Conservation (phyloP, 1,140 invertebrate species). For the Drosophila parabipectinata region DNA sequence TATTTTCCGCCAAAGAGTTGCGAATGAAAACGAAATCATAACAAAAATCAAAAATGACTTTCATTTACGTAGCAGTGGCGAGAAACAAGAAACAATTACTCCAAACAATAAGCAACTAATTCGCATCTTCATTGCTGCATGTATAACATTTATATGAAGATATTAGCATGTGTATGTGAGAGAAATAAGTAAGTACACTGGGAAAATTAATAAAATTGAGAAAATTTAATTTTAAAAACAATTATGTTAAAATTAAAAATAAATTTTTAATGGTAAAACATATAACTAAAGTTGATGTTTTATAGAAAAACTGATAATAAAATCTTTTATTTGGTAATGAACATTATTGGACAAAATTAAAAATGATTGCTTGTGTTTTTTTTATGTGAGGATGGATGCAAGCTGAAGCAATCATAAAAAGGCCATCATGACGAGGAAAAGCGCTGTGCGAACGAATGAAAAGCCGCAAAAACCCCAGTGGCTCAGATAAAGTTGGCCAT, state of each 20-base stretch:
- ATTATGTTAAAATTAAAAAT: background rate
- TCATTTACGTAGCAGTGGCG: conserved; percentile 60
- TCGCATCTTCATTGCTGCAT: conserved; percentile 60
- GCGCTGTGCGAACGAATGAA: conserved; percentile 37
- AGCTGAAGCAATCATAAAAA: conserved; percentile 70
- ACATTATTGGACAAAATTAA: background rate
- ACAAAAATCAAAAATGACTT: conserved; percentile 76
- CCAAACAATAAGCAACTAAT: conserved; percentile 79
- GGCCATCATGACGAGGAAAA: conserved; percentile 74
- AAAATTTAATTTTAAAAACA: background rate
- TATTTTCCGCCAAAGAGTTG: conserved; percentile 62
- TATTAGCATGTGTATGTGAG: conserved; percentile 3
- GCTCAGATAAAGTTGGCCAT: conserved; percentile 29
- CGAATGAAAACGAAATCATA: conserved; percentile 51
- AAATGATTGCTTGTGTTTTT: background rate
- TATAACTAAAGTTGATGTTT: no score
- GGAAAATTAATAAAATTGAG: background rate
- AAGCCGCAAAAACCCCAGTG: conserved; percentile 46
- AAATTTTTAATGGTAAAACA: no score
- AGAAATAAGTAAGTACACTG: background rate
- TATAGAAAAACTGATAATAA: background rate
- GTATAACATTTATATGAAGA: conserved; percentile 12
- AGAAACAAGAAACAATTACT: conserved; percentile 77
- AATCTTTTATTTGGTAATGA: background rate
- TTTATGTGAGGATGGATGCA: conserved; percentile 51